phyloP scores from a whole-genome alignment of 1,140 invertebrate genomes.

The Ceratosolen fusciceps region DNA sequence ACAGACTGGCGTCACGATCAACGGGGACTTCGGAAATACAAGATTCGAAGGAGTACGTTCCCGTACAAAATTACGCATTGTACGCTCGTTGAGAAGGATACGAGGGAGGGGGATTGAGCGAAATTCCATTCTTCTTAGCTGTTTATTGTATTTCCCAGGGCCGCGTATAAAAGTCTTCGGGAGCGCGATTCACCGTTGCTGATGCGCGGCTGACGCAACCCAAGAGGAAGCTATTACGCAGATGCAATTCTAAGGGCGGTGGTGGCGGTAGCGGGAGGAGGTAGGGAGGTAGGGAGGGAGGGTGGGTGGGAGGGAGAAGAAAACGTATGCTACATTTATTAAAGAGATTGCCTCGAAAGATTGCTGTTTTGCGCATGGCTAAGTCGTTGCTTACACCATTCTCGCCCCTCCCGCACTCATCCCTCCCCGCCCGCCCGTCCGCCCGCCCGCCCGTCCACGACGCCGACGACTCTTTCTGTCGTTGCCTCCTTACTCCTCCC shows the following conservation, averaged over 20 bases:
- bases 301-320: too few relatives aligned
- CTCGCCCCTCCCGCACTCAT: constrained; percentile 18
- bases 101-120: background rate
- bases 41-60: background rate
- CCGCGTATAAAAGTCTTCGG: constrained; percentile 36
- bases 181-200: constrained; percentile 27
- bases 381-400: constrained; percentile 53
- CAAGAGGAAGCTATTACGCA: constrained; percentile 58
- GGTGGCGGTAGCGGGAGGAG: too few relatives aligned
- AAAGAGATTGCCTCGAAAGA: constrained; percentile 67
- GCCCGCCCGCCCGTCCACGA: constrained; percentile 40
- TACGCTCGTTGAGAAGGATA: too few relatives aligned
- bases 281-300: too few relatives aligned
- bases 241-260: constrained; percentile 64
- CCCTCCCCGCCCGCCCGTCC: constrained; percentile 41
- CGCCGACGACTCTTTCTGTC: constrained; percentile 47
- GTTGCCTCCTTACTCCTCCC: constrained; percentile 44
- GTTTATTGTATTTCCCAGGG: constrained; percentile 45
- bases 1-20: too few relatives aligned
- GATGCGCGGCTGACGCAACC: constrained; percentile 25
- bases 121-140: constrained; percentile 39
- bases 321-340: constrained; percentile 67
- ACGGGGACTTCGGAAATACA: too few relatives aligned
- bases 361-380: constrained; percentile 67
- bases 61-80: constrained; percentile 35